A percentile compares a stretch with the other conserved stretches of the same genome.
phyloP scores from a whole-genome alignment of 2,797 vertebrate genomes.

The Channa striata region DNA sequence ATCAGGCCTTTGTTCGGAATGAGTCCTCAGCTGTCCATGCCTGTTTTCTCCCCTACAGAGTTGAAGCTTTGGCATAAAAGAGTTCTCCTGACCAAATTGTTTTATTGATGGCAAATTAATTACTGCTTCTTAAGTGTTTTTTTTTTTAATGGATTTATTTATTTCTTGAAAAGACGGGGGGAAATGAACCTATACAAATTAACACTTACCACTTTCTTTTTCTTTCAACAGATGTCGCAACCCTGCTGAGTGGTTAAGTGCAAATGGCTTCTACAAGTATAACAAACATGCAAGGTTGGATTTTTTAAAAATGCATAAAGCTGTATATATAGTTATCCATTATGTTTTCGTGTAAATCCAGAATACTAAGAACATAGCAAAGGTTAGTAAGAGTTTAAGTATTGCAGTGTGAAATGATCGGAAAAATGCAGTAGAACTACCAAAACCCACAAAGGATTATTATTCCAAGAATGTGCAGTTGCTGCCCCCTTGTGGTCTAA shows the following conservation, averaged over 20 bases:
- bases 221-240: conserved; percentile 59
- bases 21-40: too few species aligned
- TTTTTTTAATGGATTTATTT: too few species aligned
- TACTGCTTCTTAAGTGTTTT: too few species aligned
- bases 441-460: not conserved
- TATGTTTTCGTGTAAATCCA: not conserved
- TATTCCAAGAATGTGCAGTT: not conserved
- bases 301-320: not conserved
- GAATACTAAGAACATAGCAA: not conserved
- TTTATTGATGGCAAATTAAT: not conserved
- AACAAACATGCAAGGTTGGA: conserved; percentile 54
- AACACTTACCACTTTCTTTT: not conserved
- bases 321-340: not conserved
- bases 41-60: too few species aligned
- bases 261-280: conserved; percentile 6
- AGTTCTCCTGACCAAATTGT: not conserved
- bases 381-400: not conserved
- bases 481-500: conserved; percentile 25
- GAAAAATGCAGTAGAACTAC: not conserved
- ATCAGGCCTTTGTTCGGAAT: too few species aligned
- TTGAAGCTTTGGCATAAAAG: too few species aligned
- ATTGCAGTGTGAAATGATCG: not conserved
- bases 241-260: conserved; percentile 38
- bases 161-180: not conserved
- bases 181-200: not conserved